A percentile compares a stretch with the other conserved stretches of the same genome.
phyloP scores from a whole-genome alignment of 2,888 invertebrate genomes.

The Apotomis turbidana region DNA sequence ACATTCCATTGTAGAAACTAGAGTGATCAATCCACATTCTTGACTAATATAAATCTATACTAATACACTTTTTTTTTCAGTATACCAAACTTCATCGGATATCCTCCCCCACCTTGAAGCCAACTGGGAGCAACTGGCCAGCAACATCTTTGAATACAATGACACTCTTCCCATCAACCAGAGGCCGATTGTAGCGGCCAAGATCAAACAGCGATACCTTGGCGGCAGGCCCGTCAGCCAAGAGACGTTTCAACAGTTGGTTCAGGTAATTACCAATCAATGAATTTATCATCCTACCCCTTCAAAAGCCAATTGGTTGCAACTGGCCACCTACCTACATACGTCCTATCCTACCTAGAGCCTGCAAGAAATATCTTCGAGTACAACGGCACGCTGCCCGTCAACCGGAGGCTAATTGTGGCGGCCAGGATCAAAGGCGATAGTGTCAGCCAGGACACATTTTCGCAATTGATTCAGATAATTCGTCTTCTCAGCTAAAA shows the following conservation, averaged over 20 bases:
- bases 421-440: no score
- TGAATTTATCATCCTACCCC: slow-evolving; percentile 59
- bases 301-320: slow-evolving; percentile 84
- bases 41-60: background rate
- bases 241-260: slow-evolving; percentile 69
- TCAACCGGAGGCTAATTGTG: slow-evolving; percentile 58
- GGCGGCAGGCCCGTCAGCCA: slow-evolving; percentile 76
- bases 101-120: slow-evolving; percentile 79
- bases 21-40: no score
- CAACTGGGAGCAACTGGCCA: slow-evolving; percentile 85
- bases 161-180: slow-evolving; percentile 79
- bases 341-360: slow-evolving; percentile 82
- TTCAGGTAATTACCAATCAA: slow-evolving; percentile 63
- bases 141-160: slow-evolving; percentile 85
- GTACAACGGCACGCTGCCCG: slow-evolving; percentile 84
- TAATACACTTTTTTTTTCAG: slow-evolving; percentile 47
- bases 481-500: no score
- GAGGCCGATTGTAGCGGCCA: slow-evolving; percentile 72
- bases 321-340: no score
- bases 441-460: slow-evolving; percentile 74
- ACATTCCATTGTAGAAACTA: no score
- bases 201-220: slow-evolving; percentile 84
- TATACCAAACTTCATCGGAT: slow-evolving; percentile 65
- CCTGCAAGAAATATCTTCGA: slow-evolving; percentile 86
- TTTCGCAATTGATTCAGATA: slow-evolving; percentile 57